phyloP scores from a whole-genome alignment of 2,888 invertebrate species.

The Drosophila phalerata region DNA sequence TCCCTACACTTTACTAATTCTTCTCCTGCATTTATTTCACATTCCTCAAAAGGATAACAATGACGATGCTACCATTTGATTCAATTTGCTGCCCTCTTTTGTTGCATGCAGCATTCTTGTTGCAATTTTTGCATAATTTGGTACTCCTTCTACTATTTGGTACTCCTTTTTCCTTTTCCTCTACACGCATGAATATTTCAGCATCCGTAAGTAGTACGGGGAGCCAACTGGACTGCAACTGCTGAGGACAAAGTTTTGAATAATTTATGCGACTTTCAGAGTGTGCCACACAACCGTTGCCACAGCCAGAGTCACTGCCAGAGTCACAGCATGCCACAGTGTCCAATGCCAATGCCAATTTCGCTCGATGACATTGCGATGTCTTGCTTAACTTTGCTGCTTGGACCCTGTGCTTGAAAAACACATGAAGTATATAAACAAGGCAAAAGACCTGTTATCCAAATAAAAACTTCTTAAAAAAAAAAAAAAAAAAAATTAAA shows the following conservation, averaged over 20 bases:
- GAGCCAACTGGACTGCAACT: constrained; percentile 40
- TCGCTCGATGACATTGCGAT: constrained; percentile 26
- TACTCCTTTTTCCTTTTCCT: not conserved
- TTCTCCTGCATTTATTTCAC: constrained; percentile 10
- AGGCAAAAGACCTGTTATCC: no score
- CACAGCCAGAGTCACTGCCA: not conserved
- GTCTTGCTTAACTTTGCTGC: constrained; percentile 7
- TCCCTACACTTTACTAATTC: constrained; percentile 3
- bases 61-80: constrained; percentile 30
- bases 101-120: constrained; percentile 38
- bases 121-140: constrained; percentile 55
- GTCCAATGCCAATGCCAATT: constrained; percentile 31
- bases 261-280: constrained; percentile 62
- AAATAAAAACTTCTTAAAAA: no score
- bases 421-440: not conserved
- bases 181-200: constrained; percentile 71
- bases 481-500: no score
- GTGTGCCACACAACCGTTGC: constrained; percentile 38
- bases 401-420: not conserved
- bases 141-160: constrained; percentile 7
- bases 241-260: constrained; percentile 60
- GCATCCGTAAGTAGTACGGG: constrained; percentile 33
- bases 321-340: constrained; percentile 15
- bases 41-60: constrained; percentile 31
- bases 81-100: constrained; percentile 33